Evolutionary conservation across 2,797 vertebrate genomes (phyloP).

Genomic region (Falco berigora): DNA sequence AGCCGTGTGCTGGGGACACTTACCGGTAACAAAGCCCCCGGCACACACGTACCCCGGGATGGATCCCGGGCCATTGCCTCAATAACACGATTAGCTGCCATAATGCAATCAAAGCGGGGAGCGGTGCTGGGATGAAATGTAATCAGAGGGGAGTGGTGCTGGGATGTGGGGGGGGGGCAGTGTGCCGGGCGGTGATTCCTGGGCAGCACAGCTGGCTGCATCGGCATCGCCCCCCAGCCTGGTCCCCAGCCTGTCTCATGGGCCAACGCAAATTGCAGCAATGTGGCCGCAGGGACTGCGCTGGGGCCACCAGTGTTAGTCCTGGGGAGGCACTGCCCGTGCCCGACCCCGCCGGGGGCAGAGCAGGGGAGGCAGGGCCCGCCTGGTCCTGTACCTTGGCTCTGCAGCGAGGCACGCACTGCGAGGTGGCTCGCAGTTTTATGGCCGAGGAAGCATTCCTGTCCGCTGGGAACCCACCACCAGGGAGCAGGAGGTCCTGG

Average conservation of each 20-base stretch:
- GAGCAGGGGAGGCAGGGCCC: neutral
- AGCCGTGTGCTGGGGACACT: neutral
- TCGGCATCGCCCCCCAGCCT: accelerated
- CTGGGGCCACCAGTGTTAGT: accelerated
- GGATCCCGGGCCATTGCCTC: neutral
- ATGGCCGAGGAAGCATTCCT: neutral
- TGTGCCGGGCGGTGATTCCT: neutral
- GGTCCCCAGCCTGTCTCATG: accelerated
- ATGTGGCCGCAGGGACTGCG: accelerated
- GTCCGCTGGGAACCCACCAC: accelerated
- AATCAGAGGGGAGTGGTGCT: neutral
- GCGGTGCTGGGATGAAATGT: neutral
- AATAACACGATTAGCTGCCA: accelerated
- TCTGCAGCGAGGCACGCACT: accelerated
- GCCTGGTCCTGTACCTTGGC: neutral
- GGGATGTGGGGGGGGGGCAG: neutral
- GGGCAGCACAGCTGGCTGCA: neutral
- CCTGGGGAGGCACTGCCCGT: accelerated
- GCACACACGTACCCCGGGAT: accelerated
- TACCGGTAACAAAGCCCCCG: neutral
- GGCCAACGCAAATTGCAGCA: accelerated
- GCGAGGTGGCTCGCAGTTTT: accelerated
- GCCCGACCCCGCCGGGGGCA: neutral
- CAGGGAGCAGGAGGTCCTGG: accelerated
- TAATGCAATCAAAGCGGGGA: neutral